Evolutionary conservation across 2,888 invertebrate genomes (phyloP).

Genomic region (Salpingus planirostris): DNA sequence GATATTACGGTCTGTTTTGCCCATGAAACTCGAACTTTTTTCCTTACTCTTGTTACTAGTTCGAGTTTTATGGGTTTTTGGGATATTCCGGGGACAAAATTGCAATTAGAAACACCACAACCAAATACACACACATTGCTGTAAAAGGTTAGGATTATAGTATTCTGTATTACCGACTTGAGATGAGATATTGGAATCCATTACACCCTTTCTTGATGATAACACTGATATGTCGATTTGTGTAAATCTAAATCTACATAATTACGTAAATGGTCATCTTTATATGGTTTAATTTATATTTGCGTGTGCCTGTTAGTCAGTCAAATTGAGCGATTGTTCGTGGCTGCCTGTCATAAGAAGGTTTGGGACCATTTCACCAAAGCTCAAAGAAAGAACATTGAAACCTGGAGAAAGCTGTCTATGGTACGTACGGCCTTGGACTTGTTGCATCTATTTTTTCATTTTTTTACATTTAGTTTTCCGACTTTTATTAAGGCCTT

Average conservation of each 20-base stretch:
- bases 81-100: no score
- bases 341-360: slow-evolving; percentile 92
- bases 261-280: slow-evolving; percentile 13
- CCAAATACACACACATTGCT: no score
- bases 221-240: slow-evolving; percentile 7
- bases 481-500: slow-evolving; percentile 1
- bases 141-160: no score
- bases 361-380: slow-evolving; percentile 99
- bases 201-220: no score
- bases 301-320: slow-evolving; percentile 69
- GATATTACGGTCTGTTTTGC: no score
- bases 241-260: no score
- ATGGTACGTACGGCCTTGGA: slow-evolving; percentile 60
- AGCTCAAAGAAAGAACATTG: slow-evolving; percentile 97
- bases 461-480: slow-evolving; percentile 1
- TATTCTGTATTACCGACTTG: no score
- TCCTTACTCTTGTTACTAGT: no score
- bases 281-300: slow-evolving; percentile 34
- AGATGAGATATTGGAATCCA: no score
- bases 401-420: slow-evolving; percentile 94
- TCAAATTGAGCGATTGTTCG: slow-evolving; percentile 98
- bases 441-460: slow-evolving; percentile 11
- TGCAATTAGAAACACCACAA: no score
- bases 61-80: no score
- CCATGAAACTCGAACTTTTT: no score